A percentile compares a stretch with the other conserved stretches of the same genome.
Evolutionary conservation across 2,797 vertebrate genomes (phyloP).

Genomic region (Peromyscus aztecus): DNA sequence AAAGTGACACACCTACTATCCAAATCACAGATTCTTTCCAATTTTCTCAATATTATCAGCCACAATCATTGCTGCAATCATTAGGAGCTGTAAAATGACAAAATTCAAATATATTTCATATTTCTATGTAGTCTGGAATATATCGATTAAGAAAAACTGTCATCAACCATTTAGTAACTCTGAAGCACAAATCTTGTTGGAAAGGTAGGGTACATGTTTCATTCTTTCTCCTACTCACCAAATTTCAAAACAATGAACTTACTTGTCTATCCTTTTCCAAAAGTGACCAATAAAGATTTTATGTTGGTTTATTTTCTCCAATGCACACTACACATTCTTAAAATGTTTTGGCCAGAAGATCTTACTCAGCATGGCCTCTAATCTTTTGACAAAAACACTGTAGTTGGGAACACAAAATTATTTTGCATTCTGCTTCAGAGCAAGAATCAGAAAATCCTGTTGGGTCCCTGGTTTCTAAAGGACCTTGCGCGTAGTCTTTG

Average conservation of each 20-base stretch:
- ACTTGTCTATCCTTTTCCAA: not conserved
- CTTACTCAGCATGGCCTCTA: not conserved
- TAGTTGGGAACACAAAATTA: not conserved
- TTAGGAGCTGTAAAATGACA: not conserved
- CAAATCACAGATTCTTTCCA: not conserved
- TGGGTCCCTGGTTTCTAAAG: not conserved
- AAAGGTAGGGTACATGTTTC: constrained; percentile 28
- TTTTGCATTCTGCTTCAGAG: not conserved
- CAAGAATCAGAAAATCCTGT: not conserved
- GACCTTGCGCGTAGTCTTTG: not conserved
- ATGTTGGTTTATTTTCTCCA: not conserved
- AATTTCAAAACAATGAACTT: constrained; percentile 28
- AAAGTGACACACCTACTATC: not conserved
- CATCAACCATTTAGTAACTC: not conserved
- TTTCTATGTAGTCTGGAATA: not conserved
- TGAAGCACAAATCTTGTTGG: not conserved
- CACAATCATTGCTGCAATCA: not conserved
- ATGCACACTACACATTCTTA: not conserved
- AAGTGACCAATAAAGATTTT: not conserved
- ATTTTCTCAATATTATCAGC: constrained; percentile 12
- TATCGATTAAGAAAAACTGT: not conserved
- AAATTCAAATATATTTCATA: constrained; percentile 34
- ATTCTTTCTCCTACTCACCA: not conserved
- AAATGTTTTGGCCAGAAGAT: not conserved
- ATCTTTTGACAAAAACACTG: not conserved